These are phyloP conservation scores for Bucorvus abyssinicus DNA, from an alignment of 2,797 vertebrate species.

Conservation along the genomic window DNA sequence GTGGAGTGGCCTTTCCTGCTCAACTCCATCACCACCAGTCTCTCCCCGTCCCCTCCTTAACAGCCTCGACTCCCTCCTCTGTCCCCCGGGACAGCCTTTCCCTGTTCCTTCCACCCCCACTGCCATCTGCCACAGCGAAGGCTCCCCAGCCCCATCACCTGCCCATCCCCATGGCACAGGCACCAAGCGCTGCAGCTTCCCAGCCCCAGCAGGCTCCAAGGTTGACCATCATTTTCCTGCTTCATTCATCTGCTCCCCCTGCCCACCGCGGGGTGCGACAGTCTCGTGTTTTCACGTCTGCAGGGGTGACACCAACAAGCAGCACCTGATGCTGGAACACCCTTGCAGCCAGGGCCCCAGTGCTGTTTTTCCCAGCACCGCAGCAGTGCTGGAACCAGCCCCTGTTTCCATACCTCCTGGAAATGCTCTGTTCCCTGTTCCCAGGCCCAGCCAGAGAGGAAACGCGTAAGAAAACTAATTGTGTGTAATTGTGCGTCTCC, in stretches of 20 bases:
- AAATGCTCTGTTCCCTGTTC: fast-evolving
- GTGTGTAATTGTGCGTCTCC: fast-evolving
- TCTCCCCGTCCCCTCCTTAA: too few relatives aligned
- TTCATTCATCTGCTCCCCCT: fast-evolving
- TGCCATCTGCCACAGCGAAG: fast-evolving
- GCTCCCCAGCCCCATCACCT: not conserved
- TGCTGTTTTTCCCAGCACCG: too few relatives aligned
- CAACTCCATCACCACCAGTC: not conserved
- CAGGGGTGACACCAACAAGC: too few relatives aligned
- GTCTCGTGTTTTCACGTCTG: not conserved
- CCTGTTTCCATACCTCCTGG: not conserved
- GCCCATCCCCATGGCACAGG: fast-evolving
- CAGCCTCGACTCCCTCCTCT: not conserved
- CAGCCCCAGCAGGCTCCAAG: fast-evolving
- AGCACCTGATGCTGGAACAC: fast-evolving
- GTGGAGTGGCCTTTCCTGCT: not conserved
- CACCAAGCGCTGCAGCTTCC: not conserved
- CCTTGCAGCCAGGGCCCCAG: fast-evolving
- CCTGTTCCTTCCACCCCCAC: fast-evolving
- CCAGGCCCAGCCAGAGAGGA: not conserved
- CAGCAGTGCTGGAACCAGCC: fast-evolving
- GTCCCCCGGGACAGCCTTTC: too few relatives aligned
- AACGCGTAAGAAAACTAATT: not conserved
- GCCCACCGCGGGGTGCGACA: fast-evolving
- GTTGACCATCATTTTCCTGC: not conserved